Percentiles rank a stretch among this genome's conserved stretches.
Conservation (phyloP, 2,888 invertebrate genomes). For the Phytoseiulus persimilis region DNA sequence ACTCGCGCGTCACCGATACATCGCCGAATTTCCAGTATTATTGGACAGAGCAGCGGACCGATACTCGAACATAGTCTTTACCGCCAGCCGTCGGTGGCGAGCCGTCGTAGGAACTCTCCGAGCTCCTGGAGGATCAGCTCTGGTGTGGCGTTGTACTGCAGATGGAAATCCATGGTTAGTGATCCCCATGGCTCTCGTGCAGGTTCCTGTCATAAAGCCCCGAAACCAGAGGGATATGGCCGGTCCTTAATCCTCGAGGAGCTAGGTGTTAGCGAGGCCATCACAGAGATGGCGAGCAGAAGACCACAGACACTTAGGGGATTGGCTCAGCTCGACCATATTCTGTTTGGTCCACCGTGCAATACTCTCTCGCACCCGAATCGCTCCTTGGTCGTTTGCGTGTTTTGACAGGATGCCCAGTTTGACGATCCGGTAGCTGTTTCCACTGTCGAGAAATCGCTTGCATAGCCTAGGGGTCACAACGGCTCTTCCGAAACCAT, state of each 20-base stretch:
- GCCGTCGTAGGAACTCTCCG: not conserved
- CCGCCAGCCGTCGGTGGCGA: not conserved
- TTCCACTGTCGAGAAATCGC: too few relatives aligned
- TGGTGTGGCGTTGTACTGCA: not conserved
- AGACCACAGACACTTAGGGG: not conserved
- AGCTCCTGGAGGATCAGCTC: not conserved
- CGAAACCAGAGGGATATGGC: not conserved
- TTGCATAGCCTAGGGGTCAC: too few relatives aligned
- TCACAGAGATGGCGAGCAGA: not conserved
- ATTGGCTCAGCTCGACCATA: not conserved
- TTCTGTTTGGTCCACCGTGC: not conserved
- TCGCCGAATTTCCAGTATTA: too few relatives aligned
- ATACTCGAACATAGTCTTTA: not conserved
- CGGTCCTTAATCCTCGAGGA: not conserved
- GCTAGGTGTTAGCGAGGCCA: conserved; percentile 5
- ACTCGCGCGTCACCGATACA: too few relatives aligned
- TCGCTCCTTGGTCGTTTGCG: not conserved
- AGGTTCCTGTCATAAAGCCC: conserved; percentile 5
- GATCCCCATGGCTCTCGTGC: not conserved
- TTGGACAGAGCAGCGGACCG: too few relatives aligned
- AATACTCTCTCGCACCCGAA: not conserved
- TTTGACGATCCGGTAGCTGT: too few relatives aligned
- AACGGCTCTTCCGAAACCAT: too few relatives aligned
- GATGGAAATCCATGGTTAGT: not conserved
- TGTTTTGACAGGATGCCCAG: too few relatives aligned